These are phyloP conservation scores for Pomacea canaliculata DNA, from an alignment of 2,888 invertebrate genomes.

Conservation along the genomic window DNA sequence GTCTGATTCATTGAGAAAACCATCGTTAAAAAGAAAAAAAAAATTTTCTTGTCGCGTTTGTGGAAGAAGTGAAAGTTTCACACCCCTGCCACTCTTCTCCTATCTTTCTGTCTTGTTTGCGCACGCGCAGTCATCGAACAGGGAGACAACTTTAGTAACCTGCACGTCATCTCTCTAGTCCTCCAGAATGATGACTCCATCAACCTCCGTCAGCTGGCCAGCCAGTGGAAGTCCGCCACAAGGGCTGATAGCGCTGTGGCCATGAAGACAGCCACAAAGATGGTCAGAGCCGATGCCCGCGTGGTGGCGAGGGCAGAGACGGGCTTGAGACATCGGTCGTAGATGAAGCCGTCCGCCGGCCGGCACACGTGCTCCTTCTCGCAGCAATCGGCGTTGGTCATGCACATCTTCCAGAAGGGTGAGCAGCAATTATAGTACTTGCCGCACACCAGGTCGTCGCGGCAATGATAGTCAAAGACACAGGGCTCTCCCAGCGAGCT, in stretches of 20 bases:
- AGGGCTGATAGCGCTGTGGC: background rate
- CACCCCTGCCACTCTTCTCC: too few relatives aligned
- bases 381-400: slow-evolving; percentile 48
- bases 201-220: background rate
- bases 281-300: background rate
- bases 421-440: slow-evolving; percentile 51
- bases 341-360: slow-evolving; percentile 47
- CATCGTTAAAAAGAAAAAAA: too few relatives aligned
- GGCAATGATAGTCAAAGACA: slow-evolving; percentile 53
- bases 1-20: too few relatives aligned
- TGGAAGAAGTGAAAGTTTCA: too few relatives aligned
- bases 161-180: too few relatives aligned
- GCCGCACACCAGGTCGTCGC: slow-evolving; percentile 48
- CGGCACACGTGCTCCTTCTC: slow-evolving; percentile 45
- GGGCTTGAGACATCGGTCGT: slow-evolving; percentile 50
- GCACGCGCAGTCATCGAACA: too few relatives aligned
- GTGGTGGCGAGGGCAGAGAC: slow-evolving; percentile 16
- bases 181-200: background rate
- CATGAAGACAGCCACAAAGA: background rate
- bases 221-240: too few relatives aligned
- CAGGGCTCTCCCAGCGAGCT: slow-evolving; percentile 49
- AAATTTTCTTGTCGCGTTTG: too few relatives aligned
- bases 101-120: too few relatives aligned
- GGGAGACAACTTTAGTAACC: too few relatives aligned
- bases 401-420: slow-evolving; percentile 56